phyloP scores from a whole-genome alignment of 2,888 invertebrate species.

The Zygothrica quintamaculata region DNA sequence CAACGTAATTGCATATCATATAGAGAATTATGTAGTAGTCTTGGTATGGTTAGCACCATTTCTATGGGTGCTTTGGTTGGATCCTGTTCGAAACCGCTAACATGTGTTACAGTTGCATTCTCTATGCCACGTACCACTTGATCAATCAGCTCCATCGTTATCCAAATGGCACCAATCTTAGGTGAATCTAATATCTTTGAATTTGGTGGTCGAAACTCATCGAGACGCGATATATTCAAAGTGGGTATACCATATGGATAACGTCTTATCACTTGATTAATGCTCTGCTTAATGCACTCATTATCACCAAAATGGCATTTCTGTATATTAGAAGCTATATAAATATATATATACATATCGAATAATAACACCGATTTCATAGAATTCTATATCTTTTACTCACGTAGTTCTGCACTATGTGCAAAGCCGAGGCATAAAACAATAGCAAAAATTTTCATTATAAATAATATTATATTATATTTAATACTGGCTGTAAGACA shows the following conservation, averaged over 20 bases:
- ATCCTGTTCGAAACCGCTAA: constrained; percentile 38
- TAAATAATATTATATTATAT: too few species aligned
- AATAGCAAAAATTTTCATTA: not conserved
- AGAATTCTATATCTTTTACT: too few species aligned
- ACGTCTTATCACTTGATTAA: constrained; percentile 31
- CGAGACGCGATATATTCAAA: constrained; percentile 18
- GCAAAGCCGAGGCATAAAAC: constrained; percentile 1
- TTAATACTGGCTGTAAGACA: not conserved
- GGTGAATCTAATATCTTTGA: constrained; percentile 18
- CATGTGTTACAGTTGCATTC: constrained; percentile 30
- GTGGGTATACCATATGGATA: constrained; percentile 33
- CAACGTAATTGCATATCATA: constrained; percentile 32
- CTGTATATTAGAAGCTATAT: constrained; percentile 30
- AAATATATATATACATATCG: not conserved
- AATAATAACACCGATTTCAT: too few species aligned
- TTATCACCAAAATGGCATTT: constrained; percentile 42
- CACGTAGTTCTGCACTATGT: constrained; percentile 5
- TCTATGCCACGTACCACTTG: constrained; percentile 25
- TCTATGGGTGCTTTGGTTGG: constrained; percentile 29
- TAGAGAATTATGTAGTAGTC: constrained; percentile 3
- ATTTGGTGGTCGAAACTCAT: constrained; percentile 24
- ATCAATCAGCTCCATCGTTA: constrained; percentile 20
- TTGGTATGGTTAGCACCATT: constrained; percentile 23
- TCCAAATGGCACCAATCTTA: constrained; percentile 4
- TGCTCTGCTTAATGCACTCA: constrained; percentile 34